These are phyloP conservation scores for Neosilurus hyrtlii DNA, from an alignment of 2,797 vertebrate species.

Conservation along the genomic window DNA sequence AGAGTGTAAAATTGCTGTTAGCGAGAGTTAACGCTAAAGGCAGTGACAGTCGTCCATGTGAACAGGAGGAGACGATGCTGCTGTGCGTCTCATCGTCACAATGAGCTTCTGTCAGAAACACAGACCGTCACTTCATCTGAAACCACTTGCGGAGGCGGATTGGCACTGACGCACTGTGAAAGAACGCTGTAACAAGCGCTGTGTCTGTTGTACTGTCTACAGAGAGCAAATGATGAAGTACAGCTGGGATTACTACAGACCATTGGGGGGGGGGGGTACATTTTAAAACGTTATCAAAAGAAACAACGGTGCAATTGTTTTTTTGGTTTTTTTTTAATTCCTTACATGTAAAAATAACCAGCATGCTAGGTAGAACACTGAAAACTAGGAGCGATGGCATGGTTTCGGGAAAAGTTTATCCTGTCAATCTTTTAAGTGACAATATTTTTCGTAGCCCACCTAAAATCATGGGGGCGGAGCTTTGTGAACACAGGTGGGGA, in stretches of 20 bases:
- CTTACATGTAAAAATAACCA: background rate
- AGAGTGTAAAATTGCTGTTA: background rate
- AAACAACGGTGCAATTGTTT: background rate
- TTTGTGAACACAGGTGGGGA: background rate
- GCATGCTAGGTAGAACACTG: no score
- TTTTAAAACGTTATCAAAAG: no score
- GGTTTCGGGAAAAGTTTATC: background rate
- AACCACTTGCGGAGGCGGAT: background rate
- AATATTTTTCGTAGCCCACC: background rate
- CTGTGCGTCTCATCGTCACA: slow-evolving; percentile 28
- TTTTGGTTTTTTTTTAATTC: background rate
- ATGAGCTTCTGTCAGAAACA: slow-evolving; percentile 33
- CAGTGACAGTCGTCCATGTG: background rate
- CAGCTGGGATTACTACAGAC: no score
- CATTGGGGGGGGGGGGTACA: no score
- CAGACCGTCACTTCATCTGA: slow-evolving; percentile 44
- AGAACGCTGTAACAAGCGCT: slow-evolving; percentile 1
- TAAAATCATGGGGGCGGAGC: background rate
- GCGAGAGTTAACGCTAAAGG: background rate
- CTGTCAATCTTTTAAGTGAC: background rate
- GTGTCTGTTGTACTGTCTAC: slow-evolving; percentile 5
- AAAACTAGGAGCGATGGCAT: background rate
- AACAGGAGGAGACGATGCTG: background rate
- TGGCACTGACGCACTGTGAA: slow-evolving; percentile 5
- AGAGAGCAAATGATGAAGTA: background rate